A percentile compares a stretch with the other conserved stretches of the same genome.
Evolutionary conservation across 2,113 vertebrate genomes (phyloP).

Genomic region (Hemibagrus wyckioides): DNA sequence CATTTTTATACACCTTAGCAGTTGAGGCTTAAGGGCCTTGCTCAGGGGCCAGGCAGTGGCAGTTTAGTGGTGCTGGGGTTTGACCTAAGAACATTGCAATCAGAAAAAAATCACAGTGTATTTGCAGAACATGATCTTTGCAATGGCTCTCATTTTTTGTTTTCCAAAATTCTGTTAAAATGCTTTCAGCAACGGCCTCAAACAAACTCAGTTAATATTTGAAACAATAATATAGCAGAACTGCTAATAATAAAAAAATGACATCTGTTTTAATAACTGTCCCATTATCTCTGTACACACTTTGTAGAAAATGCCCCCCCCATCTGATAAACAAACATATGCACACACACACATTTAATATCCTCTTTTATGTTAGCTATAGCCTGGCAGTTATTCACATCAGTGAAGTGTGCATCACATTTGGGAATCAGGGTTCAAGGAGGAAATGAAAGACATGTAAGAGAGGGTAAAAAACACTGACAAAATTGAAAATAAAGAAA

Average conservation of each 20-base stretch:
- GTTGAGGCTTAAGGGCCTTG: too few species aligned
- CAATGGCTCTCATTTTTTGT: background rate
- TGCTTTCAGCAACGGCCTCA: background rate
- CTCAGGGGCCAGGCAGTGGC: too few species aligned
- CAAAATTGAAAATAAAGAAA: constrained; percentile 52
- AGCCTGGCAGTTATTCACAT: constrained; percentile 4
- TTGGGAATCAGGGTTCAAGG: constrained; percentile 22
- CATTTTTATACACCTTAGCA: too few species aligned
- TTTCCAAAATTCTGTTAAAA: background rate
- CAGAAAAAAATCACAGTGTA: background rate
- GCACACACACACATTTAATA: constrained; percentile 23
- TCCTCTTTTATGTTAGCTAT: constrained; percentile 27
- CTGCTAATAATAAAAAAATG: background rate
- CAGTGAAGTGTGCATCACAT: constrained; percentile 27
- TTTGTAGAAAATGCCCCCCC: background rate
- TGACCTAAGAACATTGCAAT: too few species aligned
- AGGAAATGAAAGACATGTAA: constrained; percentile 48
- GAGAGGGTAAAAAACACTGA: constrained; percentile 15
- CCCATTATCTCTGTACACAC: background rate
- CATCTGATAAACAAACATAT: background rate
- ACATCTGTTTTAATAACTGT: background rate
- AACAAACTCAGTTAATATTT: background rate
- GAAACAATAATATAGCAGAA: background rate
- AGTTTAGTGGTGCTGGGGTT: too few species aligned
- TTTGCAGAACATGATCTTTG: background rate